Conservation (phyloP, 2,888 invertebrate species). For the Nomada lathburiana region DNA sequence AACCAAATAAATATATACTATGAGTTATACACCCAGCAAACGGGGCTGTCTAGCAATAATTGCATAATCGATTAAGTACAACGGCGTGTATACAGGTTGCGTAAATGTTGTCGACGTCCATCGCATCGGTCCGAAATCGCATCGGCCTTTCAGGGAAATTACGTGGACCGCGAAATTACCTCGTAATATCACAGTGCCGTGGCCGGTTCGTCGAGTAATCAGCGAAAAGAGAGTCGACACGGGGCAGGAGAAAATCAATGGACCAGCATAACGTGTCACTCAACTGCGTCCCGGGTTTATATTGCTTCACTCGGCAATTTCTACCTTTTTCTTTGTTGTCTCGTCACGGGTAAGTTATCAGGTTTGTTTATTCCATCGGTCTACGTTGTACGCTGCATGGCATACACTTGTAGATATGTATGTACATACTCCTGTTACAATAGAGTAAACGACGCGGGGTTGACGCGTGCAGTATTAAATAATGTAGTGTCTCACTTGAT, state of each 20-base stretch:
- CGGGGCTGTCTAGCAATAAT: constrained; percentile 28
- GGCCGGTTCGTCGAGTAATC: constrained; percentile 25
- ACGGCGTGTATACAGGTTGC: not conserved
- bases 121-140: constrained; percentile 28
- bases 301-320: constrained; percentile 11
- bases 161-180: constrained; percentile 48
- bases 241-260: constrained; percentile 26
- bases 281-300: constrained; percentile 5
- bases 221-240: constrained; percentile 34
- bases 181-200: constrained; percentile 27
- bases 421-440: not conserved
- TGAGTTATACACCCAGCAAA: not conserved
- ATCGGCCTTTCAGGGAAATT: constrained; percentile 46
- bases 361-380: constrained; percentile 9
- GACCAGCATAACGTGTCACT: constrained; percentile 15
- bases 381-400: not conserved
- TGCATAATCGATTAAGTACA: constrained; percentile 34
- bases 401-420: not conserved
- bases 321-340: constrained; percentile 22
- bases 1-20: not conserved
- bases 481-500: no score
- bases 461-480: no score
- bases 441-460: not conserved
- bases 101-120: constrained; percentile 34
- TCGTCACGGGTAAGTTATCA: constrained; percentile 17